These are phyloP conservation scores for Clarias magur DNA, from an alignment of 2,113 vertebrate genomes.

Conservation along the genomic window DNA sequence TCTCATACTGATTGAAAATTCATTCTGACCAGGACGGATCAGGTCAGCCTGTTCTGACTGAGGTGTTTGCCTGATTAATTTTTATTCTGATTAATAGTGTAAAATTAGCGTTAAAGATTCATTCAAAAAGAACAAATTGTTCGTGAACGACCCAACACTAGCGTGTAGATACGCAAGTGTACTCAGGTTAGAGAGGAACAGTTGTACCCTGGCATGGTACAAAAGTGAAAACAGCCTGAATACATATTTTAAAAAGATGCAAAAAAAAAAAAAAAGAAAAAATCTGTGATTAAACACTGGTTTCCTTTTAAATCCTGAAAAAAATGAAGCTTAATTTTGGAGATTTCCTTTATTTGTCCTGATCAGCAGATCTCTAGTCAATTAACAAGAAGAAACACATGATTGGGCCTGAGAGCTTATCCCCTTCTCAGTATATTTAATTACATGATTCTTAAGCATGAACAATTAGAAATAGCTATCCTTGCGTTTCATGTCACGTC, in stretches of 20 bases:
- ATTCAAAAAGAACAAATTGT: too few relatives aligned
- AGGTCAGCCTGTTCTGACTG: too few relatives aligned
- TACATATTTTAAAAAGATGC: not conserved
- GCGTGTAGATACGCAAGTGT: too few relatives aligned
- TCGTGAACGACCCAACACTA: too few relatives aligned
- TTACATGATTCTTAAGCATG: not conserved
- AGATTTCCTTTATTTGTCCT: not conserved
- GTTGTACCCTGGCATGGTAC: too few relatives aligned
- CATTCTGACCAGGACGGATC: too few relatives aligned
- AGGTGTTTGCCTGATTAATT: too few relatives aligned
- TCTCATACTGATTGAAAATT: too few relatives aligned
- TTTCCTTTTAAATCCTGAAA: not conserved
- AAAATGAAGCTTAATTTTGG: not conserved
- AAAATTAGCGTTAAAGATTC: too few relatives aligned
- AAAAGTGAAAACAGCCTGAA: not conserved
- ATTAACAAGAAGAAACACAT: not conserved
- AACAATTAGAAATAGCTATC: not conserved
- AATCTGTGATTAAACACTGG: slow-evolving; percentile 23
- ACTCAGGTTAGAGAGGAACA: too few relatives aligned
- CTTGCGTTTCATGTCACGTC: not conserved
- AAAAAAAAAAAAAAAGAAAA: not conserved
- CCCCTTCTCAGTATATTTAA: not conserved
- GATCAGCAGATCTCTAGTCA: not conserved
- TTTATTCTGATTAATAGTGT: too few relatives aligned
- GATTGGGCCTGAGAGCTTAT: not conserved